Evolutionary conservation across 2,888 invertebrate genomes (phyloP), one percentile per base, ranked within the genome.

Genomic region (Coelopa pilipes): DNA sequence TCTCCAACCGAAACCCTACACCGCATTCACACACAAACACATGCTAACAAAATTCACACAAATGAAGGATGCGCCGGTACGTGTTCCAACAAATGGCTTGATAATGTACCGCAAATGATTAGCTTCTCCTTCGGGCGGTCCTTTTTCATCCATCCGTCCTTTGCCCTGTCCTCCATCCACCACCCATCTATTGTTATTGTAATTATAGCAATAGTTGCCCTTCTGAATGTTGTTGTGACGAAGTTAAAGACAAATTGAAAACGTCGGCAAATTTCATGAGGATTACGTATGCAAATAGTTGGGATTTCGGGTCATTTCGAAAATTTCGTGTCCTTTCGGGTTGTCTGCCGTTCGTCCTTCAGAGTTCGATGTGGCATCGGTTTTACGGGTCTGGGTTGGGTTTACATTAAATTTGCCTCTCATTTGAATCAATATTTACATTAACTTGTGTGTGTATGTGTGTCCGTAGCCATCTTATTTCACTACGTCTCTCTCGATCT

Each of bases 51-150:
- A n/a, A 34, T 34, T 34, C 34, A 34, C 34, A 34, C 34, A 34
- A 34, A 34, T 34, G 34, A 34, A 34, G 34, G 34, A 34, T 4
- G 34, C 4, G 34, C 34, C 7, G 17, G 17, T 47, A 65, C 19
- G 17, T 45, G 19, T 45, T 46, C 82, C 80, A 78, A 80, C 45
- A 82, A 82, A 81, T 81, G 81, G 83, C 80, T 81, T 83, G 82
- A 83, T 82, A 82, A 82, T 83, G 81, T 80, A 79, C 82, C 82
- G 79, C 82, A 82, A 83, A 82, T 83, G 82, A 83, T 82, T 82
- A 83, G 83, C 82, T 82, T 83, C 21, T 62, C 62, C 21, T 60
- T 15, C 34, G 10, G n/a, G 45, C 62, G 10, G 34, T 12, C 62
- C 34, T 62, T 62, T 62, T 59, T 59, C 34, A 34, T 62, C 45